Evolutionary conservation across 1,140 invertebrate species (phyloP).

Genomic region (Heliconius congener): DNA sequence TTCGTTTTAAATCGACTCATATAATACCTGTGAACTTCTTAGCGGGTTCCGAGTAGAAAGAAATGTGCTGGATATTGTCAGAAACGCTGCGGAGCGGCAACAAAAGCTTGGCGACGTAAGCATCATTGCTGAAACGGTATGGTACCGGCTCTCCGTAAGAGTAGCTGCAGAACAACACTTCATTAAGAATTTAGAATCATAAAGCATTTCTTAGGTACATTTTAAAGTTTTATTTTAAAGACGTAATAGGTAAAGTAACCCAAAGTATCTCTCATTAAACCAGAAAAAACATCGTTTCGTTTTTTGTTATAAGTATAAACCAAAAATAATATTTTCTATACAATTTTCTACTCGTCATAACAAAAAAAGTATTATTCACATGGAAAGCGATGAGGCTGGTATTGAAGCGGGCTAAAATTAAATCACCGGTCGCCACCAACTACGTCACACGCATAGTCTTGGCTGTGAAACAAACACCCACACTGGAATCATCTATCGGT

Average conservation of each 20-base stretch:
- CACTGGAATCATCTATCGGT: constrained; percentile 48
- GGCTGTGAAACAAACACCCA: constrained; percentile 67
- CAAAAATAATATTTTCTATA: too few relatives aligned
- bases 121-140: constrained; percentile 83
- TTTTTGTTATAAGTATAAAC: too few relatives aligned
- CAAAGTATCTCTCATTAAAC: too few relatives aligned
- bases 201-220: too few relatives aligned
- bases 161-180: constrained; percentile 52
- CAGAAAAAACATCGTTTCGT: too few relatives aligned
- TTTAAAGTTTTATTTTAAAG: too few relatives aligned
- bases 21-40: constrained; percentile 83
- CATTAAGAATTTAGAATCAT: too few relatives aligned
- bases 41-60: constrained; percentile 84
- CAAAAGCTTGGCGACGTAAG: constrained; percentile 84
- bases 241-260: too few relatives aligned
- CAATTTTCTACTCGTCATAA: too few relatives aligned
- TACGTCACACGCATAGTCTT: constrained; percentile 57
- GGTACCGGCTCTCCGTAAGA: constrained; percentile 74
- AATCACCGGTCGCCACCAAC: constrained; percentile 46
- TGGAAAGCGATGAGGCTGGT: constrained; percentile 42
- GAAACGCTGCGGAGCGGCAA: constrained; percentile 82
- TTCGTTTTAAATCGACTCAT: constrained; percentile 19
- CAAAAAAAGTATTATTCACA: constrained; percentile 36
- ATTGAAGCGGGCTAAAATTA: constrained; percentile 75
- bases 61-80: constrained; percentile 82